Base-by-base conservation (phyloP, 2,797 vertebrate genomes). In the Syngnathus rostellatus region DNA sequence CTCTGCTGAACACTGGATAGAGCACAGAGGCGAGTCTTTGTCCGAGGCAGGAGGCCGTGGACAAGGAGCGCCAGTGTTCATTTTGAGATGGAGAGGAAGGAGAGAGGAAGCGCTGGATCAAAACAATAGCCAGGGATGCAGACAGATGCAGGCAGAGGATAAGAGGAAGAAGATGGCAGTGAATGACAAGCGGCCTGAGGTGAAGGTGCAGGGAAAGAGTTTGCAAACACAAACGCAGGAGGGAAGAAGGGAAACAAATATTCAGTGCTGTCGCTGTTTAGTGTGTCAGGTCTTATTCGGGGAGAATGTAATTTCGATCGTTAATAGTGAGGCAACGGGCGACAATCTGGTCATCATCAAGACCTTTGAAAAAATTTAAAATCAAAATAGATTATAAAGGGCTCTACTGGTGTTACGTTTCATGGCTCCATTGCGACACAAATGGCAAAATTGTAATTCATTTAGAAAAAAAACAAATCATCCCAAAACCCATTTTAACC, bases 1-100 rank as follows among this genome's bases (percentile, higher is more conserved):
- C 77, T 85, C 85, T 71, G 80, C 75, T 85, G 87, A 88, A 86
- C 76, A 72, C 41, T 81, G 73, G 82, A 81, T 81, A 81, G 76
- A 77, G 73, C 80, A 76, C 80, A 83, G 81, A 85, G 79, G 66
- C 72, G 85, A 72, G 75, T 78, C 85, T 88, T 83, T 88, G 84
- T 78, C 66, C 66, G 46, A 53, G 46, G 23, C 23, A 8, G 14
- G 58, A 31, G 21, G 84, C 77, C 66, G 79, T 63, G 72, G 69
- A 84, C 84, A 85, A 87, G 76, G 76, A 73, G 77, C 83, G 69
- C 67, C 80, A 82, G 80, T 89, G 86, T 89, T 78, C 0, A 67
- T 83, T 83, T 78, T 85, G 77, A 87, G 79, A 79, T 66, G 8
- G 70, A 73, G 80, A 86, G 86, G 86, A 87, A 88, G 84, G 73